Evolutionary conservation across 2,113 vertebrate genomes (phyloP), one percentile per base, ranked within the genome.

Genomic region (Galeopterus variegatus): DNA sequence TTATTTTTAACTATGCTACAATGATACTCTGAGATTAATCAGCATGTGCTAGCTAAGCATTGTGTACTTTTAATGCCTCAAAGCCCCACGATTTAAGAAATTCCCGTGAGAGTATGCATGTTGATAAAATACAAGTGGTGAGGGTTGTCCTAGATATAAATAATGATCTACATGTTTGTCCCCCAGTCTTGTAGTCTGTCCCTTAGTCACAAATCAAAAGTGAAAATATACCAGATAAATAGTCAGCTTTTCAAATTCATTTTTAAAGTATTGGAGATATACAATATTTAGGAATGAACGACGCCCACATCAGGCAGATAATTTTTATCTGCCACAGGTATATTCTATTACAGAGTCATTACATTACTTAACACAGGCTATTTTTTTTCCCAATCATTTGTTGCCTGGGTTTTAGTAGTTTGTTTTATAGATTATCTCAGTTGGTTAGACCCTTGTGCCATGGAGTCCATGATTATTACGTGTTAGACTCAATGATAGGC

Each of bases 11-110:
- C 14, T 83, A 28, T 18, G 3, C 65, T 45, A 23, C 31, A 70
- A 58, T 56, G 4, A 62, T 83, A 52, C 70, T 92, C 48, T 96
- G 73, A 92, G 50, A 56, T 86, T 92, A 77, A 89, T 36, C 28
- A 82, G 17, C n/a, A 45, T 26, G 18, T 17, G 26, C 69, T 93
- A 84, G 4, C 11, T 90, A 36, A 45, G 21, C 8, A 33, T 19
- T 76, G 4, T 58, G 8, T 28, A 28, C 1, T 79, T 90, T 13
- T 26, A 14, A 90, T 82, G 23, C 8, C 8, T 92, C 31, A 12
- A 28, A 9, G 6, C 65, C 2, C 31, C 28, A 8, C 1, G 17
- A 62, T 73, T 73, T 67, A 86, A 80, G 23, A 31, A 50, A 14
- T 19, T 72, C 33, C 26, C 62, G n/a, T 31, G 13, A 93, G 31